A percentile compares a stretch with the other conserved stretches of the same genome.
phyloP scores from a whole-genome alignment of 2,797 vertebrate genomes.

The Phrynocephalus vlangalii region DNA sequence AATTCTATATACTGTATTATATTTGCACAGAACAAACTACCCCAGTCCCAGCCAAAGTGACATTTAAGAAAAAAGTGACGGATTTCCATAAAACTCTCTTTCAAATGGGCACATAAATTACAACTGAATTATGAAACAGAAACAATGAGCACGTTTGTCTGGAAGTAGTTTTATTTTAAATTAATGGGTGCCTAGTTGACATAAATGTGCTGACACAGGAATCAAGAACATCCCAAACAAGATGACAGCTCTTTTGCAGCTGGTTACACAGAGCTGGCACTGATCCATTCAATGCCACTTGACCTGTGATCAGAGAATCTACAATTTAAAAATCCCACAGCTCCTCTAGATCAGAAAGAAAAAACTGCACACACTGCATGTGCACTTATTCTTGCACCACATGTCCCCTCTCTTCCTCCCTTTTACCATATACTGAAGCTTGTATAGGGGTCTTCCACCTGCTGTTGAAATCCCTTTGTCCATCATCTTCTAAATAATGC shows the following conservation, averaged over 20 bases:
- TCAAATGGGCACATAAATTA: neutral
- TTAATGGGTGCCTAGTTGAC: neutral
- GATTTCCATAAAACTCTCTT: neutral
- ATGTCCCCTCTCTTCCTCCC: neutral
- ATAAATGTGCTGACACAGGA: neutral
- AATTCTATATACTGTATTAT: neutral
- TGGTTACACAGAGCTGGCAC: constrained; percentile 5
- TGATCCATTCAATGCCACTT: neutral
- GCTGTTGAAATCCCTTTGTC: neutral
- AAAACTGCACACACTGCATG: neutral
- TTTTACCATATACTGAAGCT: neutral
- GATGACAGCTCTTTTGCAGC: neutral
- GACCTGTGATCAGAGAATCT: constrained; percentile 18
- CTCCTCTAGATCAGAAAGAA: neutral
- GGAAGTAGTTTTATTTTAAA: neutral
- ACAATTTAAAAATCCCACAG: constrained; percentile 4
- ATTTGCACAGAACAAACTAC: neutral
- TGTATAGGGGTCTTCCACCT: neutral
- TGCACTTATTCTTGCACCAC: neutral
- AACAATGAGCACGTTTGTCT: neutral
- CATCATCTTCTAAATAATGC: neutral
- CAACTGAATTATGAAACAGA: neutral
- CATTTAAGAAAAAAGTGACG: neutral
- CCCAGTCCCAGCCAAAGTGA: neutral
- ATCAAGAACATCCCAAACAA: neutral